Evolutionary conservation across 2,888 invertebrate genomes (phyloP).

Genomic region (Diarsia brunnea): DNA sequence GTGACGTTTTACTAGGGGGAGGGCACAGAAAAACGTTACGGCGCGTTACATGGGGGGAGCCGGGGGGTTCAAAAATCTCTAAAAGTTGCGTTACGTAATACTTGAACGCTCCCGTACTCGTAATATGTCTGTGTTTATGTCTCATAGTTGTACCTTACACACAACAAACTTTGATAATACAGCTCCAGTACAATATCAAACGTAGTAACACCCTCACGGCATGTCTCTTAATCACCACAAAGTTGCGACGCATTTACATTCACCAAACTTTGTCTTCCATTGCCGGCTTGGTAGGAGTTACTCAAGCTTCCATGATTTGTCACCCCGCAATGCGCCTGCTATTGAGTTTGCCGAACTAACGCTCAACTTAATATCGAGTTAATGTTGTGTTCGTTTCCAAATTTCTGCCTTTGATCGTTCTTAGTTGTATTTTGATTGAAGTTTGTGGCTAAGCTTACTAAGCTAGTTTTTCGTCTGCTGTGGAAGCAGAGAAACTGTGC

Average conservation of each 20-base stretch:
- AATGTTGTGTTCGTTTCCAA: conserved; percentile 57
- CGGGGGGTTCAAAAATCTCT: too few species aligned
- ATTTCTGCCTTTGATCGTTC: conserved; percentile 59
- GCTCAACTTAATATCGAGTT: conserved; percentile 62
- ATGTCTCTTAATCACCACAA: conserved; percentile 61
- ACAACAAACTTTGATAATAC: conserved; percentile 35
- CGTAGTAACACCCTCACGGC: conserved; percentile 48
- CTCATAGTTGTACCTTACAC: not conserved
- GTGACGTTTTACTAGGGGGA: too few species aligned
- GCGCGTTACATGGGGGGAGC: too few species aligned
- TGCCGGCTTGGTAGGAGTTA: conserved; percentile 55
- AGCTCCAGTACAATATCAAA: conserved; percentile 48
- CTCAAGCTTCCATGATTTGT: conserved; percentile 64
- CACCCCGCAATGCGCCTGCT: conserved; percentile 60
- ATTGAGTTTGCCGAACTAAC: conserved; percentile 64
- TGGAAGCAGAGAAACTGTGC: not conserved
- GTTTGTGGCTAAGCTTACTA: conserved; percentile 27
- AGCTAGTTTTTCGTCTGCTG: not conserved
- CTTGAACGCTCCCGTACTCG: too few species aligned
- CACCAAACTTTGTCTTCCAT: conserved; percentile 59
- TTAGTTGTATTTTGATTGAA: conserved; percentile 28
- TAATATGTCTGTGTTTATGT: not conserved
- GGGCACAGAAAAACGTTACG: too few species aligned
- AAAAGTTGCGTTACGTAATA: too few species aligned
- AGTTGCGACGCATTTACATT: conserved; percentile 65